These are phyloP conservation scores for Elymnias hypermnestra DNA, from an alignment of 1,140 invertebrate species.

Conservation along the genomic window DNA sequence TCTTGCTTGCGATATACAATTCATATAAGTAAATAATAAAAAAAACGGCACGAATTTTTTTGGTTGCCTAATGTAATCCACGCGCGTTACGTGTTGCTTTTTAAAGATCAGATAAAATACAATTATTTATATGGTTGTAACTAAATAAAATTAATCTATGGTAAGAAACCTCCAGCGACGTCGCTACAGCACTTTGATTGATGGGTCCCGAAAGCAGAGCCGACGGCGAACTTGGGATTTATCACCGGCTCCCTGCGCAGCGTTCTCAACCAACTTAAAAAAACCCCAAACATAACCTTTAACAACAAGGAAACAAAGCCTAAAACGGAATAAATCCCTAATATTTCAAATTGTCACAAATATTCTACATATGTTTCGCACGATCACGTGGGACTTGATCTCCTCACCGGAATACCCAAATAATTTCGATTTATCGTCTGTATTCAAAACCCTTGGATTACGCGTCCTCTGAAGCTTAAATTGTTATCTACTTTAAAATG, in stretches of 20 bases:
- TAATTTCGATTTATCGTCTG: conserved; percentile 10
- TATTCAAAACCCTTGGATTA: neutral
- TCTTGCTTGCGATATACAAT: no score
- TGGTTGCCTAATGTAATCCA: no score
- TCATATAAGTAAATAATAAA: no score
- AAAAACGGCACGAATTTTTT: no score
- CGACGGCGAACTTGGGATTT: conserved; percentile 62
- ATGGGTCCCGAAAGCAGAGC: conserved; percentile 61
- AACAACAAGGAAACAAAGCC: conserved; percentile 11
- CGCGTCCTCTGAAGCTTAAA: neutral
- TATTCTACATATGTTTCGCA: conserved; percentile 41
- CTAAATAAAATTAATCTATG: conserved; percentile 31
- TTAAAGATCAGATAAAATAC: no score
- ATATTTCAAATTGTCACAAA: neutral
- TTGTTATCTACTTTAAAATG: no score
- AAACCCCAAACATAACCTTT: conserved; percentile 5
- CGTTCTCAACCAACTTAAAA: conserved; percentile 8
- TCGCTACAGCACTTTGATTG: conserved; percentile 55
- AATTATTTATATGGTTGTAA: no score
- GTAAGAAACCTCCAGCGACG: conserved; percentile 45
- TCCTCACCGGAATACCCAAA: conserved; percentile 22
- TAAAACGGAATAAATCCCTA: conserved; percentile 4
- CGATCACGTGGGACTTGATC: conserved; percentile 18
- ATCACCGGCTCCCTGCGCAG: conserved; percentile 47
- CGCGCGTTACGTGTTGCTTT: no score